Conservation (phyloP, 2,888 invertebrate genomes). For the Glaucopsyche alexis region DNA sequence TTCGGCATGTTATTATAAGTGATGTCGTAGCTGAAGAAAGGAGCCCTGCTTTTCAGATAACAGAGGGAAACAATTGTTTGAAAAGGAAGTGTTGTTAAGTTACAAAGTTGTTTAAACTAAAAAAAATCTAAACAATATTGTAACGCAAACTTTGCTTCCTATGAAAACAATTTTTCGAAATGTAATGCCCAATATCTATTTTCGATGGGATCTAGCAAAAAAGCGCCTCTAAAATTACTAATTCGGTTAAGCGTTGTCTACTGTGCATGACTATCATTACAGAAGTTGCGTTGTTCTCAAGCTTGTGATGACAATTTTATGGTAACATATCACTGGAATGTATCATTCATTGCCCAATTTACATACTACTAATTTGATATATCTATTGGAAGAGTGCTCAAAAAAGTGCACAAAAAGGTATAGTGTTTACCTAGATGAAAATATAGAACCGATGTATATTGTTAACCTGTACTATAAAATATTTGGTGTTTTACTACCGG, state of each 20-base stretch:
- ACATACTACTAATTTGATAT: constrained; percentile 7
- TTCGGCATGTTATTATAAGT: background rate
- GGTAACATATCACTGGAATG: constrained; percentile 7
- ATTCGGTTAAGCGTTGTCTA: constrained; percentile 63
- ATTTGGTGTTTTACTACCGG: constrained; percentile 33
- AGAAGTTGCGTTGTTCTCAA: constrained; percentile 45
- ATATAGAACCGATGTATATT: constrained; percentile 1
- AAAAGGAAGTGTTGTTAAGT: constrained; percentile 46
- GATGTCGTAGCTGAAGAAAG: constrained; percentile 72
- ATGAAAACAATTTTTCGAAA: constrained; percentile 56
- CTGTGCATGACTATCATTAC: constrained; percentile 55
- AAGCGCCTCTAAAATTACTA: constrained; percentile 57
- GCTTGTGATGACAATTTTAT: constrained; percentile 31
- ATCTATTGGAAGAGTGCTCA: constrained; percentile 17
- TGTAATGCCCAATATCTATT: constrained; percentile 71
- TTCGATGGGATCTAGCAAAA: constrained; percentile 57
- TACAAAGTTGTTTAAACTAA: constrained; percentile 35
- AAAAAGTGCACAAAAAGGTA: background rate
- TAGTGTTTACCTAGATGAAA: background rate
- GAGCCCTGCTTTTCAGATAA: constrained; percentile 75
- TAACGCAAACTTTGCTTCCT: constrained; percentile 46
- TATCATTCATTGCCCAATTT: background rate
- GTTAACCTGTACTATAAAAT: constrained; percentile 19
- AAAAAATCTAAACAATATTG: constrained; percentile 35
- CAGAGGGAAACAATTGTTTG: constrained; percentile 61